Base-by-base conservation (phyloP, 2,797 vertebrate genomes). In the Steatocranus sp. region DNA sequence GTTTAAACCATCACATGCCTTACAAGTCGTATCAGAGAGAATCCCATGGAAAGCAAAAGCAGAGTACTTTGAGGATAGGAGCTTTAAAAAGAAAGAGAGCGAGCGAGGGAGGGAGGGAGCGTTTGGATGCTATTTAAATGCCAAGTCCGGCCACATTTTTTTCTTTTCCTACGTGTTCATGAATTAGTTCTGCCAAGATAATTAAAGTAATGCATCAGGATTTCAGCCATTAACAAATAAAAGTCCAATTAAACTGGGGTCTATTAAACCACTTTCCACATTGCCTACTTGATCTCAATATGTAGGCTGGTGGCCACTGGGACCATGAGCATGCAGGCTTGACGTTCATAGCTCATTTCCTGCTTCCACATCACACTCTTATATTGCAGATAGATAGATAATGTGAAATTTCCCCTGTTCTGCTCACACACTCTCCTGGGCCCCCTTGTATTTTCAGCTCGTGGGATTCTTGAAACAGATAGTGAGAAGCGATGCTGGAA, bases 141-240 rank as follows among this genome's bases (percentile, higher is more conserved):
- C 86, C 53, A 84, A 85, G 85, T 90, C 85, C 83, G 66, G 61
- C 82, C 70, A 83, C 43, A 20, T 86, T 91, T 86, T 90, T 77
- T 73, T 34, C 30, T 61, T 54, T 68, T 43, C 63, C 83, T 56
- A 38, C 8, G 3, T 87, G 88, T 86, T 89, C 84, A 88, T 88
- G 81, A 91, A 92, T 93, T 89, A 90, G 91, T 91, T 89, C 87
- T 93, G 88, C 88, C 79, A 89, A 80, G 90, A 87, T 94, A 93
- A 94, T 94, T 91, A 94, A 94, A 94, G 92, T 84, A 87, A 94
- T 92, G 92, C 88, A 92, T 94, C 93, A 92, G 88, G 88, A 92
- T 94, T 92, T 81, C 87, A 92, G 86, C 88, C 91, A 91, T 92
- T 89, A 92, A 91, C 88, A 93, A 94, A 94, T 93, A 93, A 92